Evolutionary conservation across 2,797 vertebrate genomes (phyloP).

Genomic region (Cephalopachus bancanus): DNA sequence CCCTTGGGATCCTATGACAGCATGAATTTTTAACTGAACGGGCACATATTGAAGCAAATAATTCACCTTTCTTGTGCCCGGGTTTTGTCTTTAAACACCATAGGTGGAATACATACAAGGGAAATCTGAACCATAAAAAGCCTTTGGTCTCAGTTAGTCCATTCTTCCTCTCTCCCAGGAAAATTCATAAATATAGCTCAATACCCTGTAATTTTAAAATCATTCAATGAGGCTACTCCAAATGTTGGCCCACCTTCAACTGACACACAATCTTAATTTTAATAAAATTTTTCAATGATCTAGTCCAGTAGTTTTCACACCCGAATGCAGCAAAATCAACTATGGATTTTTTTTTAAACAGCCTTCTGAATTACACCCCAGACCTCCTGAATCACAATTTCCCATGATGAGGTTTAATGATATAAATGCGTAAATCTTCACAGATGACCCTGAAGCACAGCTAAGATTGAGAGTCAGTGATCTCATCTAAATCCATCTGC

Average conservation of each 20-base stretch:
- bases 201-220: background rate
- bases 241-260: background rate
- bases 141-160: background rate
- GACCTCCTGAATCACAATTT: background rate
- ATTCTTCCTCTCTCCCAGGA: background rate
- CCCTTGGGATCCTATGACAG: background rate
- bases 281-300: background rate
- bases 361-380: background rate
- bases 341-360: background rate
- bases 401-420: background rate
- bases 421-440: background rate
- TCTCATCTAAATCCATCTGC: background rate
- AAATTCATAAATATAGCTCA: background rate
- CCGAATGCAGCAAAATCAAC: background rate
- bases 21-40: background rate
- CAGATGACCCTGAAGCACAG: background rate
- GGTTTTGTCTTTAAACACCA: background rate
- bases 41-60: background rate
- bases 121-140: background rate
- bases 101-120: background rate
- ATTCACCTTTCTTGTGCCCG: background rate
- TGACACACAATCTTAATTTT: background rate
- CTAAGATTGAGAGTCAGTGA: background rate
- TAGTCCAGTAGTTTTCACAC: background rate
- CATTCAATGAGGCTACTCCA: background rate